A percentile compares a stretch with the other conserved stretches of the same genome.
Evolutionary conservation across 2,113 vertebrate genomes (phyloP).

Genomic region (Empidonax alnorum): DNA sequence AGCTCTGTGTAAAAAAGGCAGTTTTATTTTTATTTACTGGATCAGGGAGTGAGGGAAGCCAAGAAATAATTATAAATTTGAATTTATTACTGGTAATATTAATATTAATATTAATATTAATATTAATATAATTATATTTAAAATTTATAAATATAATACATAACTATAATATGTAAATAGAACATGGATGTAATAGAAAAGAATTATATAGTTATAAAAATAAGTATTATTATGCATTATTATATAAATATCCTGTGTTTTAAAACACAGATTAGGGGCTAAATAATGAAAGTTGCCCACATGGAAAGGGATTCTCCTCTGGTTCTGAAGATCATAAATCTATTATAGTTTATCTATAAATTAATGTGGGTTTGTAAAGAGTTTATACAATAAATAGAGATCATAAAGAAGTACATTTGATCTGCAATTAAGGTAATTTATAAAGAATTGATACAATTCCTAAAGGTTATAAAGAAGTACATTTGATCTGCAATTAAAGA

Average conservation of each 20-base stretch:
- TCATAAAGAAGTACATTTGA: neutral
- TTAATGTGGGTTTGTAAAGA: neutral
- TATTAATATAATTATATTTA: too few relatives aligned
- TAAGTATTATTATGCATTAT: neutral
- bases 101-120: too few relatives aligned
- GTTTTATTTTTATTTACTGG: neutral
- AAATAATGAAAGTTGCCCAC: rapidly evolving
- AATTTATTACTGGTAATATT: neutral
- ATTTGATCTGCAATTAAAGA: neutral
- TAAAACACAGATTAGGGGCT: neutral
- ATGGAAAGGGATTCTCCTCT: neutral
- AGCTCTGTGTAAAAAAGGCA: neutral
- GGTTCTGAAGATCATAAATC: neutral
- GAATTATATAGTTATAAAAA: neutral
- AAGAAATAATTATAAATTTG: neutral
- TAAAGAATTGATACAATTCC: neutral
- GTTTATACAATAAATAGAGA: neutral
- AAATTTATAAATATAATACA: too few relatives aligned
- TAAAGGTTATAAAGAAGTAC: neutral
- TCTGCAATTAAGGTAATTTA: neutral
- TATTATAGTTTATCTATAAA: rapidly evolving
- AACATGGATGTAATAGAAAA: neutral
- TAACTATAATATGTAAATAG: neutral
- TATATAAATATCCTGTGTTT: neutral
- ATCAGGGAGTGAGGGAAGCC: neutral